Conservation (phyloP, 2,113 vertebrate species). For the Macroglossus sobrinus region DNA sequence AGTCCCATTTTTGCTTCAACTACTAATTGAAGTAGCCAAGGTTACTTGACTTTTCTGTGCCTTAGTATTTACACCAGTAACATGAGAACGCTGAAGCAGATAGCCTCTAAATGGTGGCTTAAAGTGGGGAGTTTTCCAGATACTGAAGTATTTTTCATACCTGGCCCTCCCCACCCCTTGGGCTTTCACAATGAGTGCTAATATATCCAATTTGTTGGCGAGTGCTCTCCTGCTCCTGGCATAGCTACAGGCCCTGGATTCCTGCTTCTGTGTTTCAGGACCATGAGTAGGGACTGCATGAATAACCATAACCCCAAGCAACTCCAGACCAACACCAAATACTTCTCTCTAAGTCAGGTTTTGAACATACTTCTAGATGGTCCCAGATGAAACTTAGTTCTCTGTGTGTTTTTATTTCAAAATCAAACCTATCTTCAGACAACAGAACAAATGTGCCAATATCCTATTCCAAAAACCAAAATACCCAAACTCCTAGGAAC, state of each 20-base stretch:
- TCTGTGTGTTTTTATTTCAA: slow-evolving; percentile 63
- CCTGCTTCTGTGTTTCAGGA: background rate
- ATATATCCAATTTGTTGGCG: background rate
- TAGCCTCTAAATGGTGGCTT: background rate
- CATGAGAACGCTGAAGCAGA: background rate
- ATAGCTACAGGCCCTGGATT: background rate
- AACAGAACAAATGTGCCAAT: slow-evolving; percentile 56
- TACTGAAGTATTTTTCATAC: background rate
- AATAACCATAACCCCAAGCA: background rate
- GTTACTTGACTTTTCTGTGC: slow-evolving; percentile 8
- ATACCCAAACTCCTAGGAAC: slow-evolving; percentile 44
- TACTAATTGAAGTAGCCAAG: background rate
- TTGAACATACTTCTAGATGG: slow-evolving; percentile 18
- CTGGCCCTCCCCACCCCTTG: background rate
- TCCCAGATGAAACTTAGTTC: slow-evolving; percentile 41
- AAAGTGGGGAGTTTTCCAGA: background rate
- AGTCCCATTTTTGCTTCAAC: background rate
- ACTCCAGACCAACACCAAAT: background rate
- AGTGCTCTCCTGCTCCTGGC: background rate
- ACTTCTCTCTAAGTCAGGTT: slow-evolving; percentile 38
- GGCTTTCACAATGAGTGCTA: background rate
- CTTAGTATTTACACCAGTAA: background rate
- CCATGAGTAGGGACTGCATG: background rate
- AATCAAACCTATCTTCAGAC: slow-evolving; percentile 60
- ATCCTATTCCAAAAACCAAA: slow-evolving; percentile 59